Conservation (phyloP, 2,113 vertebrate genomes). For the Mirza zaza region DNA sequence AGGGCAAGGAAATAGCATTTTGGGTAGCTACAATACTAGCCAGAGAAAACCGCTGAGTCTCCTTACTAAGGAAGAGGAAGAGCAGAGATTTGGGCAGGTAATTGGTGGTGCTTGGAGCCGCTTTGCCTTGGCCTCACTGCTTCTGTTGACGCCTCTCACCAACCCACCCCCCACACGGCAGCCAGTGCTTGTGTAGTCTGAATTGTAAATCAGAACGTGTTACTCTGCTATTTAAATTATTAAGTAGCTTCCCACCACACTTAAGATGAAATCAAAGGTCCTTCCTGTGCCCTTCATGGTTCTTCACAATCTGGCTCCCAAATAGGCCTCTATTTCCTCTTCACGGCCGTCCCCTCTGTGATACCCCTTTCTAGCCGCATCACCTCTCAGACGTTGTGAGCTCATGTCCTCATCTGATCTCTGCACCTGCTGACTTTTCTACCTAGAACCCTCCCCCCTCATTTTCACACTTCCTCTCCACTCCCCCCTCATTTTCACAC, state of each 20-base stretch:
- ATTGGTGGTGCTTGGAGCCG: rapidly evolving
- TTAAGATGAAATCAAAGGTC: background rate
- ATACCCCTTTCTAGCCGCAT: rapidly evolving
- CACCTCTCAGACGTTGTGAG: rapidly evolving
- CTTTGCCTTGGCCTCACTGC: rapidly evolving
- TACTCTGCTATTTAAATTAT: too few relatives aligned
- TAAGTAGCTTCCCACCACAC: background rate
- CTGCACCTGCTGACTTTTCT: background rate
- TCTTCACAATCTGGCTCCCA: too few relatives aligned
- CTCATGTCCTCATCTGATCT: background rate
- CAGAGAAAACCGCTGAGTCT: background rate
- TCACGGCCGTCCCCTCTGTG: rapidly evolving
- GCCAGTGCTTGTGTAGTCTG: rapidly evolving
- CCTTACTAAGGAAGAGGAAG: background rate
- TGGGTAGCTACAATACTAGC: background rate
- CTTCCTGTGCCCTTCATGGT: rapidly evolving
- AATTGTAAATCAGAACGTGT: rapidly evolving
- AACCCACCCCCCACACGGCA: too few relatives aligned
- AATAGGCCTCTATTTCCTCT: rapidly evolving
- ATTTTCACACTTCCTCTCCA: background rate
- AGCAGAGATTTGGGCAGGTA: background rate
- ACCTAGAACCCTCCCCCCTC: rapidly evolving
- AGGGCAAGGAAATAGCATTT: too few relatives aligned
- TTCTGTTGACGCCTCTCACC: rapidly evolving
- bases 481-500: rapidly evolving